These are phyloP conservation scores for Nilaparvata lugens DNA, from an alignment of 1,140 invertebrate genomes.

Conservation along the genomic window DNA sequence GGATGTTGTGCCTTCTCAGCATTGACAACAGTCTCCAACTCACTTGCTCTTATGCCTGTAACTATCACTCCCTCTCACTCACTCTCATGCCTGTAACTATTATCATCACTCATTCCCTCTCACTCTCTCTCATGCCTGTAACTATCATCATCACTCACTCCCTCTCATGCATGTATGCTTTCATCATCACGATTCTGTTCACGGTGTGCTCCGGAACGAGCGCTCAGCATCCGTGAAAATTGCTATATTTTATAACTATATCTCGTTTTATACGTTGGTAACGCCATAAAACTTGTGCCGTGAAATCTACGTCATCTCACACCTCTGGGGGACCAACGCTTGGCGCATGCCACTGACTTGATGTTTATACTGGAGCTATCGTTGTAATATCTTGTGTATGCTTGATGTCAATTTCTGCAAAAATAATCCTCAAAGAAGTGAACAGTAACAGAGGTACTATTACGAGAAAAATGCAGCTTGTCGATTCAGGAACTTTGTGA, in stretches of 20 bases:
- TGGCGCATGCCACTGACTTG: no score
- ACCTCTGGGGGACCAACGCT: no score
- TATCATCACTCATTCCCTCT: not conserved
- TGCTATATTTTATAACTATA: not conserved
- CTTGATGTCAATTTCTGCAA: no score
- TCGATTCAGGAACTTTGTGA: no score
- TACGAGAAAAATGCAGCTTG: no score
- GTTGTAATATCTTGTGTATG: no score
- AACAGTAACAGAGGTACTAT: no score
- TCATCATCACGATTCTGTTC: not conserved
- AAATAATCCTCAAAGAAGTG: no score
- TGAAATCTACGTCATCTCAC: not conserved
- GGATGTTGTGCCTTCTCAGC: no score
- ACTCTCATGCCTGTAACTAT: not conserved
- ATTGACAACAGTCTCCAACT: not conserved
- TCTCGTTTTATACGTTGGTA: not conserved
- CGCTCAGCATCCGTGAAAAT: not conserved
- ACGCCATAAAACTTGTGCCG: not conserved
- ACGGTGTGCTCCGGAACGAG: not conserved
- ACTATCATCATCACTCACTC: not conserved
- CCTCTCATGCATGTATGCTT: not conserved
- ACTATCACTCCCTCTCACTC: not conserved
- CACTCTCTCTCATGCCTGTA: not conserved
- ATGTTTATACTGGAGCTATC: no score
- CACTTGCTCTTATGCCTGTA: not conserved